These are phyloP conservation scores for Helarctos malayanus DNA, from an alignment of 2,797 vertebrate genomes.

Conservation along the genomic window DNA sequence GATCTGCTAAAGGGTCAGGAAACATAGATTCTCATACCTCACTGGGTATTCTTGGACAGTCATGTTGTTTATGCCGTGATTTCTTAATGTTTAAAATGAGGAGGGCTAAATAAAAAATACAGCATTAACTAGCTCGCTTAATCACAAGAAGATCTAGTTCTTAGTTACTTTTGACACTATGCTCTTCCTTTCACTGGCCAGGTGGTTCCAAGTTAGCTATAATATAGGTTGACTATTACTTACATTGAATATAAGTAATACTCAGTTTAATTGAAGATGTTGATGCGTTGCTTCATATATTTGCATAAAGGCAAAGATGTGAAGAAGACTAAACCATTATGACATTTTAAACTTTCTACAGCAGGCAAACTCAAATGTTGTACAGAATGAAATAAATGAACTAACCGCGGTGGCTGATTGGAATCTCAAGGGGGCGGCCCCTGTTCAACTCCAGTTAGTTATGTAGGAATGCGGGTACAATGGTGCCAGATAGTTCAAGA, in stretches of 20 bases:
- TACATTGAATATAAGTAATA: too few species aligned
- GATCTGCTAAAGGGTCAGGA: not conserved
- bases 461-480: not conserved
- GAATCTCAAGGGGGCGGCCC: not conserved
- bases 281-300: not conserved
- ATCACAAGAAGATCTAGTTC: not conserved
- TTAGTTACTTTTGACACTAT: constrained; percentile 7
- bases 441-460: not conserved
- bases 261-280: not conserved
- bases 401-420: not conserved
- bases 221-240: not conserved
- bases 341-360: not conserved
- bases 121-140: not conserved
- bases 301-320: constrained; percentile 30
- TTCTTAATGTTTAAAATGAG: constrained; percentile 55
- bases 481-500: not conserved
- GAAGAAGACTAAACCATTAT: constrained; percentile 1
- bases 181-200: constrained; percentile 19
- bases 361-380: not conserved
- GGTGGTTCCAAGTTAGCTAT: not conserved
- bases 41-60: not conserved
- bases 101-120: not conserved
- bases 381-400: not conserved
- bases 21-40: not conserved
- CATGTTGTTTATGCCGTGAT: not conserved